Evolutionary conservation across 2,797 vertebrate species (phyloP).

Genomic region (Emys orbicularis): DNA sequence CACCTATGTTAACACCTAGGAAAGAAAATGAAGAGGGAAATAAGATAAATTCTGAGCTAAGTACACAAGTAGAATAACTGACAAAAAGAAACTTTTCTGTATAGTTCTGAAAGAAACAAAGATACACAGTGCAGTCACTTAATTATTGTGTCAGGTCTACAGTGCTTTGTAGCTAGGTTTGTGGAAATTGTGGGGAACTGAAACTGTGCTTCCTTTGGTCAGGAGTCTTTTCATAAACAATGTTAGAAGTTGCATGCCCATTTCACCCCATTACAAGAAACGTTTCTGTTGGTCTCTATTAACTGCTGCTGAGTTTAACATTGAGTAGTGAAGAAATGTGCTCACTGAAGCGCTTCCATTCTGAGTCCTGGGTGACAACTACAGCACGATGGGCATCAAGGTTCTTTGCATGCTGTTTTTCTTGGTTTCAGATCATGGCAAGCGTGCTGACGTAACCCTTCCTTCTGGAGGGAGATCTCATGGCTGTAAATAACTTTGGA

Average conservation of each 20-base stretch:
- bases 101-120: neutral
- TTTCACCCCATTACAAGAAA: neutral
- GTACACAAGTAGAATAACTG: neutral
- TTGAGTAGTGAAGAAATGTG: neutral
- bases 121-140: neutral
- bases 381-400: neutral
- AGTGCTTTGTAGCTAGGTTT: neutral
- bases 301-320: neutral
- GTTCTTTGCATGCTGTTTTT: neutral
- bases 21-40: slow-evolving; percentile 18
- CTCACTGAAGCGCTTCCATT: neutral
- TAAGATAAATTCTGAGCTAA: neutral
- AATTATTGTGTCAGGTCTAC: neutral
- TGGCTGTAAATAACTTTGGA: neutral
- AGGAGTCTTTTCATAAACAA: neutral
- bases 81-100: neutral
- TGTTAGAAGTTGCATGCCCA: neutral
- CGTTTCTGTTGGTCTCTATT: neutral
- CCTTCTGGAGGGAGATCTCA: neutral
- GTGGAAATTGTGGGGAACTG: neutral
- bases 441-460: neutral
- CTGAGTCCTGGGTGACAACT: neutral
- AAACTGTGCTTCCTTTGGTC: neutral
- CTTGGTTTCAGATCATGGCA: slow-evolving; percentile 12
- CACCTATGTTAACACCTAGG: slow-evolving; percentile 98